Evolutionary conservation across 2,113 vertebrate genomes (phyloP).

Genomic region (Coptodon rendalli): DNA sequence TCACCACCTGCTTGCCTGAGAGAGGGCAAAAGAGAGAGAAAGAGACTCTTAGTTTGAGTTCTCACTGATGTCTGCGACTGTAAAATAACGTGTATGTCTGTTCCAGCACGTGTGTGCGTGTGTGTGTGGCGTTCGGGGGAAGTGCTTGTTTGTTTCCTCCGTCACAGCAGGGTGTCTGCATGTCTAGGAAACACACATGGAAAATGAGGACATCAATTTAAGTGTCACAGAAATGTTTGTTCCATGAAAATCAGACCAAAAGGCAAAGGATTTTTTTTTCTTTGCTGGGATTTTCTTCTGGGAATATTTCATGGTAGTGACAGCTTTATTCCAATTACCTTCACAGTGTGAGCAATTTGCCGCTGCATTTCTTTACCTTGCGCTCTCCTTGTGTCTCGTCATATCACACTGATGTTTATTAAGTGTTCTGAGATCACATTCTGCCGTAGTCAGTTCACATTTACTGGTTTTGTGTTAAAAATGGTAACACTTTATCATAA

Average conservation of each 20-base stretch:
- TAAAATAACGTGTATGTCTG: background rate
- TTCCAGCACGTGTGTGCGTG: background rate
- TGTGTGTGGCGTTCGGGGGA: background rate
- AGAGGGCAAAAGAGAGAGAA: background rate
- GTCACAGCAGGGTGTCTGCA: slow-evolving; percentile 37
- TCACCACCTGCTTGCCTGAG: background rate
- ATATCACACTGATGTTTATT: background rate
- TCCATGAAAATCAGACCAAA: slow-evolving; percentile 17
- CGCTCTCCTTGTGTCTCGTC: background rate
- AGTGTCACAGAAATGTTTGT: slow-evolving; percentile 49
- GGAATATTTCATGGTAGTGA: background rate
- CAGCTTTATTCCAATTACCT: slow-evolving; percentile 41
- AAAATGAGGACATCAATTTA: slow-evolving; percentile 53
- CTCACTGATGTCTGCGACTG: background rate
- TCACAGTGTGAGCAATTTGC: slow-evolving; percentile 1
- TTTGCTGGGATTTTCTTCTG: background rate
- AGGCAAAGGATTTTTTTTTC: background rate
- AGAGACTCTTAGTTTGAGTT: background rate
- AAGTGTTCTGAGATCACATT: background rate
- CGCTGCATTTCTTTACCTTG: background rate
- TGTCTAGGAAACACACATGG: slow-evolving; percentile 23
- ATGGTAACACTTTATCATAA: background rate
- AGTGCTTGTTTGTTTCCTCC: slow-evolving; percentile 47
- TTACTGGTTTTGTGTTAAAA: background rate
- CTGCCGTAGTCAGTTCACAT: background rate